phyloP scores from a whole-genome alignment of 2,888 invertebrate genomes.

The Digitonthophagus gazella region DNA sequence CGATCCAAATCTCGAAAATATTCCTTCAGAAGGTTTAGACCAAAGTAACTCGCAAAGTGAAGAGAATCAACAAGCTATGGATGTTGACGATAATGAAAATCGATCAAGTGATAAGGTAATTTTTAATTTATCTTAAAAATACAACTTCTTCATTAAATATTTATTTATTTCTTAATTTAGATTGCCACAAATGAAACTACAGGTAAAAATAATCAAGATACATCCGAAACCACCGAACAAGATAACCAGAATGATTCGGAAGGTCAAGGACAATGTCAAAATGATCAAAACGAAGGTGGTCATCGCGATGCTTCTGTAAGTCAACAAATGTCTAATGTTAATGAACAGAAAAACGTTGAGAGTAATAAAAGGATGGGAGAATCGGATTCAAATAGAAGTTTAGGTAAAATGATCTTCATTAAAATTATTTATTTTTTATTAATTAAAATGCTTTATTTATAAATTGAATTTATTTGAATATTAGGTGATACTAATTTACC shows the following conservation, averaged over 20 bases:
- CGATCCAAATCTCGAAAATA: not conserved
- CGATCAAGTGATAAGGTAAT: slow-evolving; percentile 53
- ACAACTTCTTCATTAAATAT: slow-evolving; percentile 8
- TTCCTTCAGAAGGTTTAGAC: slow-evolving; percentile 3
- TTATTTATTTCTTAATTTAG: slow-evolving; percentile 40
- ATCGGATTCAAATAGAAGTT: slow-evolving; percentile 70
- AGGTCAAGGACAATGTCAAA: slow-evolving; percentile 72
- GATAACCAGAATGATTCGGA: slow-evolving; percentile 64
- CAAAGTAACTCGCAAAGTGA: slow-evolving; percentile 16
- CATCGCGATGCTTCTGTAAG: slow-evolving; percentile 59
- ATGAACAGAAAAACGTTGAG: slow-evolving; percentile 41
- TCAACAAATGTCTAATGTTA: slow-evolving; percentile 43
- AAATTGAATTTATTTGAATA: too few species aligned
- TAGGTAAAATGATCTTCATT: slow-evolving; percentile 58
- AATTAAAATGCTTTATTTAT: slow-evolving; percentile 13
- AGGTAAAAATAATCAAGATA: slow-evolving; percentile 44
- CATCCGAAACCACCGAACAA: slow-evolving; percentile 55
- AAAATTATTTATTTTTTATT: slow-evolving; percentile 19
- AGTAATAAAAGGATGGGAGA: slow-evolving; percentile 66
- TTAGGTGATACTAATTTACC: slow-evolving; percentile 62
- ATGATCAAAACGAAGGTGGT: slow-evolving; percentile 68
- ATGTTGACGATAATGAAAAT: slow-evolving; percentile 45
- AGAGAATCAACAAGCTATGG: slow-evolving; percentile 46
- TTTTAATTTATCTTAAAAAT: slow-evolving; percentile 8
- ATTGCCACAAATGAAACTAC: slow-evolving; percentile 50